Evolutionary conservation across 1,140 invertebrate genomes (phyloP), one percentile per base, ranked within the genome.

Genomic region (Cydia splendana): DNA sequence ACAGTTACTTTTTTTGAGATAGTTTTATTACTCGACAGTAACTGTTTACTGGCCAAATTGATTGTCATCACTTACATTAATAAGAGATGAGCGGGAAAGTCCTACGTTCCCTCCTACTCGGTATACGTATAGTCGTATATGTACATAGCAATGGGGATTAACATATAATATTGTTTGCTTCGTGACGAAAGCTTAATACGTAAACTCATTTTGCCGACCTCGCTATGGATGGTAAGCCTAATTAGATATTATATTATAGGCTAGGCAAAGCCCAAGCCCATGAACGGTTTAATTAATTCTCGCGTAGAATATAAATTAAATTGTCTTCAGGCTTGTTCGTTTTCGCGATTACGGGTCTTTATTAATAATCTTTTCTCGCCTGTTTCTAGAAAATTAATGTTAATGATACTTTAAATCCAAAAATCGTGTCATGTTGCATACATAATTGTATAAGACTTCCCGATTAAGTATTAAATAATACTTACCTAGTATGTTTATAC

Each of bases 201-300:
- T 4, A 69, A 18, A 45, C 34, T 71, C 34, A 42, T 71, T 71
- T 71, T 24, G 34, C 67, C 30, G 67, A 71, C 15, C 67, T 18
- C 67, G 38, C 30, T 20, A 71, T 42, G 34, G 34, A 71, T 71
- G 3, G 2, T 71, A 71, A 71, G 67, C 38, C 67, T 38, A 71
- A 71, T 71, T 71, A 71, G 15, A 71, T 20, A 42, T 71, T 71
- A 67, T 71, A 71, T 34, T 71, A 71, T 34, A 42, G 67, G 18
- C 38, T 45, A 71, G 67, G 30, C 34, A 42, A 42, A 38, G 34
- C 67, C 67, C 67, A 42, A 38, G 9, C 67, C 34, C 34, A 45
- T 42, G 18, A n/a, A 24, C 67, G 34, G n/a, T 71, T 71, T 71
- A 71, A 71, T 71, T 71, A 71, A 71, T 18, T 71, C 67, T 15